These are phyloP conservation scores for Microctonus hyperodae DNA, from an alignment of 2,888 invertebrate genomes.

Conservation along the genomic window DNA sequence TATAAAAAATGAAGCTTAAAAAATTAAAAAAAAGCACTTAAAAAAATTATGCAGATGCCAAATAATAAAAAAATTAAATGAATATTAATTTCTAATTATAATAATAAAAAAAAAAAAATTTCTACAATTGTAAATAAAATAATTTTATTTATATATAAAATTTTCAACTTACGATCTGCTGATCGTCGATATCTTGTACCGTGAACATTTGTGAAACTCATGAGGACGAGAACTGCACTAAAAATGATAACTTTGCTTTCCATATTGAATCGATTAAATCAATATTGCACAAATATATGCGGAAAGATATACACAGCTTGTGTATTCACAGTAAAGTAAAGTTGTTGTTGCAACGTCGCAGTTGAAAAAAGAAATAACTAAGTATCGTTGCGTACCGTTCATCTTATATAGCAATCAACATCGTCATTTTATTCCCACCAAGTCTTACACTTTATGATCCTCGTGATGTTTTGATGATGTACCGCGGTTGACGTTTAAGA, in stretches of 20 bases:
- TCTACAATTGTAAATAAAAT: too few species aligned
- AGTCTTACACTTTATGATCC: conserved; percentile 36
- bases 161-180: background rate
- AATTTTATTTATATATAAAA: background rate
- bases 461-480: conserved; percentile 28
- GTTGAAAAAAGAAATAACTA: conserved; percentile 54
- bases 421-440: conserved; percentile 41
- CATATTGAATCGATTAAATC: conserved; percentile 33
- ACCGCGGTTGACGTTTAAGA: background rate
- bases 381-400: conserved; percentile 45
- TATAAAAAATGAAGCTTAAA: too few species aligned
- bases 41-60: too few species aligned
- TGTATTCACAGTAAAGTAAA: conserved; percentile 7
- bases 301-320: background rate
- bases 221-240: conserved; percentile 36
- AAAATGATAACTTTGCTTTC: conserved; percentile 39
- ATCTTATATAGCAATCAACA: conserved; percentile 57
- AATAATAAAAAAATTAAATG: too few species aligned
- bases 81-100: too few species aligned
- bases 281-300: conserved; percentile 8
- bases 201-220: conserved; percentile 10
- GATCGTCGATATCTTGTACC: background rate
- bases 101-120: too few species aligned
- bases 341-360: conserved; percentile 35
- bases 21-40: too few species aligned